Conservation (phyloP, 2,888 invertebrate species). For the Agrypnus murinus region DNA sequence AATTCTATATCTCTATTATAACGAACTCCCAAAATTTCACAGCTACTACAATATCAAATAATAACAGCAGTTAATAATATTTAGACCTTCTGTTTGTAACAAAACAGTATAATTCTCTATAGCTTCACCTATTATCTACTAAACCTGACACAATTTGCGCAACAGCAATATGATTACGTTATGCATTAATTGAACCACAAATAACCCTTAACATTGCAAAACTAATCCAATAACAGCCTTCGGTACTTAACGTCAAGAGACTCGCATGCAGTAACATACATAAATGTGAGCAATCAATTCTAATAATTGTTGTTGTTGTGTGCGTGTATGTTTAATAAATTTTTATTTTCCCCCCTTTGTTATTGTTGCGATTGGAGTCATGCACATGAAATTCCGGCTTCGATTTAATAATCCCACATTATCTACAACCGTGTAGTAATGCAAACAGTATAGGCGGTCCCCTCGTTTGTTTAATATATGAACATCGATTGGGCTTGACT, state of each 20-base stretch:
- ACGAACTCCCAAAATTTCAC: too few relatives aligned
- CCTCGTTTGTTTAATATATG: background rate
- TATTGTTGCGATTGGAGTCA: background rate
- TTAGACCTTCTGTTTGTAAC: background rate
- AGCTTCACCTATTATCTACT: too few relatives aligned
- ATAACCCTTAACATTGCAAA: background rate
- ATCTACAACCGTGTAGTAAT: constrained; percentile 2
- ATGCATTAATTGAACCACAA: background rate
- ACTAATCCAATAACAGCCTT: constrained; percentile 2
- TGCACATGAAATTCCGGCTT: constrained; percentile 13
- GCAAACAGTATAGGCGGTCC: constrained; percentile 4
- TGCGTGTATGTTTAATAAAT: background rate
- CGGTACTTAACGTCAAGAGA: background rate
- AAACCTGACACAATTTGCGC: background rate
- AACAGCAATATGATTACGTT: background rate
- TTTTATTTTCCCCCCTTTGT: background rate
- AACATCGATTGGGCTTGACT: background rate
- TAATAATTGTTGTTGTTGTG: background rate
- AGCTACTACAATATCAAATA: too few relatives aligned
- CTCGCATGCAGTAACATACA: background rate
- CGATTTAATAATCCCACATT: constrained; percentile 16
- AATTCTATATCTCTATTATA: too few relatives aligned
- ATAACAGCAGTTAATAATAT: background rate
- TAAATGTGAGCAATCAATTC: background rate
- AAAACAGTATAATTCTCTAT: background rate